Conservation (phyloP, 1,140 invertebrate species). For the Oscheius sp. region DNA sequence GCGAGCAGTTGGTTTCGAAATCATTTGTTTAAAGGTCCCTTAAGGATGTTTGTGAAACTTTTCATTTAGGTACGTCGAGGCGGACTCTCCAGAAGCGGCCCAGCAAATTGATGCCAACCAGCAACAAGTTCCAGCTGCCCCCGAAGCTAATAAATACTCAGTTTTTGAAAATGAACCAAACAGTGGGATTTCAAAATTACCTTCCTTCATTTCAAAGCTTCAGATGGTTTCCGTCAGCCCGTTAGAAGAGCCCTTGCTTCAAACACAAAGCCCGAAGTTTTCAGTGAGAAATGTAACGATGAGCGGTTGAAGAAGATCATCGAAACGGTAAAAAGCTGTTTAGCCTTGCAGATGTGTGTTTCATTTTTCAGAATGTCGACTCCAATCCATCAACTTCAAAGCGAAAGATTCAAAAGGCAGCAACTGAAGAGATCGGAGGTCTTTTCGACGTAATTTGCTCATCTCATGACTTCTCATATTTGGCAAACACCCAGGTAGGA, state of each 20-base stretch:
- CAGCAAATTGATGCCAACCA: too few species aligned
- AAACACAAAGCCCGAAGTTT: neutral
- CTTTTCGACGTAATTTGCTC: slow-evolving; percentile 45
- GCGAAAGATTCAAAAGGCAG: slow-evolving; percentile 43
- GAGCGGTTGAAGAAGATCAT: slow-evolving; percentile 32
- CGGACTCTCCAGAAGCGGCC: slow-evolving; percentile 14
- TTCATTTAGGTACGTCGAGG: slow-evolving; percentile 23
- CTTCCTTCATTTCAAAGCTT: neutral
- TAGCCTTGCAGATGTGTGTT: neutral
- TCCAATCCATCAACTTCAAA: slow-evolving; percentile 42
- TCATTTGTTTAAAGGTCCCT: neutral
- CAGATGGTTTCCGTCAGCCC: slow-evolving; percentile 27
- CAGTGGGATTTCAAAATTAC: neutral
- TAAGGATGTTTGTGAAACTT: neutral
- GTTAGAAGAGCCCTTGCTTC: slow-evolving; percentile 1
- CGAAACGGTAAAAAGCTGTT: neutral
- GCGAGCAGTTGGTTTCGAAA: slow-evolving; percentile 5
- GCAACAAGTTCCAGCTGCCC: neutral
- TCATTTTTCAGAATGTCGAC: slow-evolving; percentile 28
- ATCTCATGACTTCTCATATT: slow-evolving; percentile 41
- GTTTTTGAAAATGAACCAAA: slow-evolving; percentile 25
- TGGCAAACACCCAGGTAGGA: slow-evolving; percentile 35
- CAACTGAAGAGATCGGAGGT: slow-evolving; percentile 41
- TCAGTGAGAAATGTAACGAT: slow-evolving; percentile 39
- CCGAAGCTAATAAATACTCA: neutral